Evolutionary conservation across 2,888 invertebrate genomes (phyloP).

Genomic region (Hirtodrosophila cameraria): DNA sequence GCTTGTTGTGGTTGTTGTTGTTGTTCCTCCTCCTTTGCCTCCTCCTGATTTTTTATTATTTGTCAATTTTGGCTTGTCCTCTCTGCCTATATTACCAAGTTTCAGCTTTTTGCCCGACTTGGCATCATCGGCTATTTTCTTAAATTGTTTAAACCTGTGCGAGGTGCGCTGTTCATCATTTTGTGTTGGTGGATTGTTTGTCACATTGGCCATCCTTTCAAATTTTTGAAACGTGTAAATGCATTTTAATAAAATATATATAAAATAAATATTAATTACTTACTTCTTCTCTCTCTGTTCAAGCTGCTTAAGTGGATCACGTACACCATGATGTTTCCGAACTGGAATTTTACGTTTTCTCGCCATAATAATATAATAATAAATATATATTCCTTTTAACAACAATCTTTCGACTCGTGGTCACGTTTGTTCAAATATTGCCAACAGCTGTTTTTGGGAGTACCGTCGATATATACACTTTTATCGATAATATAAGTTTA

Average conservation of each 20-base stretch:
- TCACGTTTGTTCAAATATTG: constrained; percentile 42
- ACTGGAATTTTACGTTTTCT: constrained; percentile 90
- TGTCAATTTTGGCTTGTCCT: constrained; percentile 82
- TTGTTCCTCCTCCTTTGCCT: constrained; percentile 34
- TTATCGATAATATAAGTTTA: constrained; percentile 32
- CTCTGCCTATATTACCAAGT: constrained; percentile 69
- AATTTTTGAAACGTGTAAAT: too few relatives aligned
- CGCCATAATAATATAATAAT: constrained; percentile 86
- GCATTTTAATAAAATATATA: neutral
- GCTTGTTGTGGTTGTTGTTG: too few relatives aligned
- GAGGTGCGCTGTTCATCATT: constrained; percentile 90
- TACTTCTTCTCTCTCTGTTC: constrained; percentile 86
- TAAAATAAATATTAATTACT: constrained; percentile 21
- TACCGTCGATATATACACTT: constrained; percentile 1
- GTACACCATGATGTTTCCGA: constrained; percentile 91
- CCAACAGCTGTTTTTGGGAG: constrained; percentile 29
- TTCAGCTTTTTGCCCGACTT: constrained; percentile 81
- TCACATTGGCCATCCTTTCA: constrained; percentile 89
- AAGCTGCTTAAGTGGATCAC: constrained; percentile 90
- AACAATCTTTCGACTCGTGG: constrained; percentile 25
- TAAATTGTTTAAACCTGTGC: constrained; percentile 88
- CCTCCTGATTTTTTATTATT: constrained; percentile 53
- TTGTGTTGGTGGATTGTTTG: constrained; percentile 90
- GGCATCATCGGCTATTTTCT: constrained; percentile 86
- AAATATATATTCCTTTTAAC: constrained; percentile 1